Evolutionary conservation across 2,113 vertebrate species (phyloP), one percentile per base, ranked within the genome.

Genomic region (Channa maculata): DNA sequence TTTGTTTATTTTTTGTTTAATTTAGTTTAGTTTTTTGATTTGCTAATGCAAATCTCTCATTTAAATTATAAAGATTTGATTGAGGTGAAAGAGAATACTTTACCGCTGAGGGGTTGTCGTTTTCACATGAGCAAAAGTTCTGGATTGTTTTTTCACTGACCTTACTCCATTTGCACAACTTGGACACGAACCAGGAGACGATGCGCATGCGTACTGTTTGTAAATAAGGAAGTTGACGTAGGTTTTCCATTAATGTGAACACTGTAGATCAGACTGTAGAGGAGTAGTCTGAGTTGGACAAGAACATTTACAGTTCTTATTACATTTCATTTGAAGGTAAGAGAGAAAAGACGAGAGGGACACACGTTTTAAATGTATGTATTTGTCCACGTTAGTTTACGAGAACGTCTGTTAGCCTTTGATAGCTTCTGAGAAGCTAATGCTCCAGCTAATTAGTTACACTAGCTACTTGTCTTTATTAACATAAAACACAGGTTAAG

Each of bases 191-290:
- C 5, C 45, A 3, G 50, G 5, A 51, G 0, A 1, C 0, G n/a
- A 2, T 80, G 75, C 84, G 86, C 90, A 90, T 85, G 90, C 86
- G 90, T 78, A 6, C 3, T 4, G 1, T 5, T 6, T 0, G 13
- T 61, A 57, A 80, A 86, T 8, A 73, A 83, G 85, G 88, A 87
- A 90, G 83, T 84, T 33, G 71, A 53, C 38, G 43, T 12, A 41
- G 11, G 15, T 48, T 39, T 68, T 15, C 14, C 8, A 9, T 34
- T 10, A 51, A 60, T 77, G 75, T 6, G 55, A 83, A 79, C 67
- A 72, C 13, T 7, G 64, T 34, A 5, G 55, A 64, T 59, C 77
- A 69, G 68, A 50, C 65, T 0, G 0, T 2, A 33, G 10, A 34
- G n/a, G 2, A 72, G 13, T 33, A 8, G 37, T 15, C 8, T 57